Evolutionary conservation across 2,113 vertebrate genomes (phyloP).

Genomic region (Gasterosteus nipponicus): DNA sequence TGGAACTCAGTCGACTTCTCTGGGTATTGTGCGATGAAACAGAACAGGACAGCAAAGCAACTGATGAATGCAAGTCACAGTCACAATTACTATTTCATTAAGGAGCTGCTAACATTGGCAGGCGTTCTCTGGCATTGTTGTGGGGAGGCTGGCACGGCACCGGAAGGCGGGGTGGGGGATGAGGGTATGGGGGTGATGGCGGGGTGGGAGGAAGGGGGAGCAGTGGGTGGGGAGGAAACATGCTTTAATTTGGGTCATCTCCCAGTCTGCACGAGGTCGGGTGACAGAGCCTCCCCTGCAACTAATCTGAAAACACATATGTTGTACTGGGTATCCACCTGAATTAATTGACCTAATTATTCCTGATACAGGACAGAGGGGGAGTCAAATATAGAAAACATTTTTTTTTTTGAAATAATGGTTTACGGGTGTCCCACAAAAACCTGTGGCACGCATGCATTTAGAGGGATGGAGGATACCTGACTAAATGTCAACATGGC

Average conservation of each 20-base stretch:
- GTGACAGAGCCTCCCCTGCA: conserved; percentile 67
- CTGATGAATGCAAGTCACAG: conserved; percentile 72
- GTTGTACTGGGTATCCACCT: conserved; percentile 71
- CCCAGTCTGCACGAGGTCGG: conserved; percentile 69
- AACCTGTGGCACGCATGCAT: conserved; percentile 49
- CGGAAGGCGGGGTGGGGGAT: conserved; percentile 40
- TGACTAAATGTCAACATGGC: conserved; percentile 70
- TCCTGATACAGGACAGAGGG: conserved; percentile 56
- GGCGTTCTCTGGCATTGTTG: conserved; percentile 63
- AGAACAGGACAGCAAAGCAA: conserved; percentile 65
- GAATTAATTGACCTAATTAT: conserved; percentile 85
- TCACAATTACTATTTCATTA: conserved; percentile 82
- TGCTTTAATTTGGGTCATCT: conserved; percentile 81
- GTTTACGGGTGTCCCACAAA: conserved; percentile 37
- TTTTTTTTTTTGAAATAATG: background rate
- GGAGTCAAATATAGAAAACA: conserved; percentile 17
- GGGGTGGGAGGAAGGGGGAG: conserved; percentile 47
- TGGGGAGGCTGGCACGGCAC: conserved; percentile 60
- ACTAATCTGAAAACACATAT: conserved; percentile 79
- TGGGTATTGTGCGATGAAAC: conserved; percentile 65
- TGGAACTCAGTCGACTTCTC: conserved; percentile 58
- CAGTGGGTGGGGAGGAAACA: conserved; percentile 56
- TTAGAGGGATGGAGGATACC: conserved; percentile 67
- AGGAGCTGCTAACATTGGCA: conserved; percentile 70
- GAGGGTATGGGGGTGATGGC: conserved; percentile 12